Percentiles rank a stretch among this genome's conserved stretches.
Conservation (phyloP, 2,888 invertebrate species). For the Mythimna lalbum region DNA sequence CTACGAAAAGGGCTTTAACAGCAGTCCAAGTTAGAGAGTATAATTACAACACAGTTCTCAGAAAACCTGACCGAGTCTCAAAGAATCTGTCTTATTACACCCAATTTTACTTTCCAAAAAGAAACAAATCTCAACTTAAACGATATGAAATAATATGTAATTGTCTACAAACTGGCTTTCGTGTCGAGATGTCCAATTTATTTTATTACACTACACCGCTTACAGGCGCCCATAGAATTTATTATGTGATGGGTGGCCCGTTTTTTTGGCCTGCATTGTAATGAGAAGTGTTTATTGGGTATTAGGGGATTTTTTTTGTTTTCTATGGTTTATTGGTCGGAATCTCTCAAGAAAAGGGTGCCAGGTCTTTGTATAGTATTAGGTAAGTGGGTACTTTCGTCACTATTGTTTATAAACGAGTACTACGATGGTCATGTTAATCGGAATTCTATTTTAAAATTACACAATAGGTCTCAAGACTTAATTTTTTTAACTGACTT, state of each 20-base stretch:
- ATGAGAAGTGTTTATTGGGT: slow-evolving; percentile 58
- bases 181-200: slow-evolving; percentile 67
- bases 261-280: slow-evolving; percentile 61
- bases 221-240: slow-evolving; percentile 65
- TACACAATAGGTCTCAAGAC: not conserved
- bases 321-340: slow-evolving; percentile 20
- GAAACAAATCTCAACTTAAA: slow-evolving; percentile 55
- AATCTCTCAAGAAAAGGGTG: slow-evolving; percentile 6
- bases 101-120: slow-evolving; percentile 37
- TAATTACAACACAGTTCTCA: slow-evolving; percentile 35
- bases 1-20: not conserved
- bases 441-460: not conserved
- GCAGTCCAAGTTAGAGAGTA: slow-evolving; percentile 1
- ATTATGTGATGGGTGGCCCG: slow-evolving; percentile 66
- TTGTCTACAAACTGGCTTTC: slow-evolving; percentile 64
- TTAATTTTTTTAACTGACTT: too few relatives aligned
- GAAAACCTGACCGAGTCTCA: slow-evolving; percentile 16
- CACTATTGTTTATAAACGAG: slow-evolving; percentile 2
- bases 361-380: not conserved
- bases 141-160: slow-evolving; percentile 71
- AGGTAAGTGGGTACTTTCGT: slow-evolving; percentile 3
- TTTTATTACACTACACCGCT: slow-evolving; percentile 69
- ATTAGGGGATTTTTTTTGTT: slow-evolving; percentile 27
- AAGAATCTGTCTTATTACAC: slow-evolving; percentile 31
- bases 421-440: not conserved